These are phyloP conservation scores for Drosophila paulistorum DNA, from an alignment of 1,140 invertebrate genomes.

Conservation along the genomic window DNA sequence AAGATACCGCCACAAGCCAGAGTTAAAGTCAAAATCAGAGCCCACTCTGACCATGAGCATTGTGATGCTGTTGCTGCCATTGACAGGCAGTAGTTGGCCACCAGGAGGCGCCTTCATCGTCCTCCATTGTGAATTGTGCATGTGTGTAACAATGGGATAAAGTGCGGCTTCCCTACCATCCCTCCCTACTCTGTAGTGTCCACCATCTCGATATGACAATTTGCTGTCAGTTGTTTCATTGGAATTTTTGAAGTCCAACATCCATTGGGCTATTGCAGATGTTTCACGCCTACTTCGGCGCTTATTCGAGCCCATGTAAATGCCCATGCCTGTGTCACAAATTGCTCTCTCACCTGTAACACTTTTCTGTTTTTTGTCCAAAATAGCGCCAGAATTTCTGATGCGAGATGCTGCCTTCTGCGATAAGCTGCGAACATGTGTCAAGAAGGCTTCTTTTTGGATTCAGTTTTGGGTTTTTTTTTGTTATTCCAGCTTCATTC, in stretches of 20 bases:
- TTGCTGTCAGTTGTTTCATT: constrained; percentile 47
- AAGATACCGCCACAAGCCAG: constrained; percentile 31
- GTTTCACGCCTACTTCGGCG: constrained; percentile 64
- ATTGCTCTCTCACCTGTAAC: constrained; percentile 32
- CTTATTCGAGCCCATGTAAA: constrained; percentile 45
- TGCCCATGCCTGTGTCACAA: constrained; percentile 50
- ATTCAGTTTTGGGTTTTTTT: constrained; percentile 25
- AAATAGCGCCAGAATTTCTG: background rate
- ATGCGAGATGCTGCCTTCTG: constrained; percentile 9
- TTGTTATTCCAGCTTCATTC: constrained; percentile 12
- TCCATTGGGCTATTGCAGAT: constrained; percentile 47
- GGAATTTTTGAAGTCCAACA: constrained; percentile 51
- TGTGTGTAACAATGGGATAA: constrained; percentile 54
- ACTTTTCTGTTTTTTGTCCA: constrained; percentile 11
- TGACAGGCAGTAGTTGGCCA: constrained; percentile 41
- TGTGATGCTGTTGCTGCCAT: constrained; percentile 56
- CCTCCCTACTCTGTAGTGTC: background rate
- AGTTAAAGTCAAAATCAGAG: constrained; percentile 13
- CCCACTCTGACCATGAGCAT: constrained; percentile 30
- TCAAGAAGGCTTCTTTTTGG: constrained; percentile 53
- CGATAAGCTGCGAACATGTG: constrained; percentile 48
- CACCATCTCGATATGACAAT: constrained; percentile 50
- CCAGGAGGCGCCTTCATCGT: constrained; percentile 25
- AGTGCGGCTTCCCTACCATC: constrained; percentile 25
- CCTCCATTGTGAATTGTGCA: constrained; percentile 60